Percentiles rank a stretch among this genome's conserved stretches.
Evolutionary conservation across 2,888 invertebrate genomes (phyloP).

Genomic region (Chloroclystis v-ata): DNA sequence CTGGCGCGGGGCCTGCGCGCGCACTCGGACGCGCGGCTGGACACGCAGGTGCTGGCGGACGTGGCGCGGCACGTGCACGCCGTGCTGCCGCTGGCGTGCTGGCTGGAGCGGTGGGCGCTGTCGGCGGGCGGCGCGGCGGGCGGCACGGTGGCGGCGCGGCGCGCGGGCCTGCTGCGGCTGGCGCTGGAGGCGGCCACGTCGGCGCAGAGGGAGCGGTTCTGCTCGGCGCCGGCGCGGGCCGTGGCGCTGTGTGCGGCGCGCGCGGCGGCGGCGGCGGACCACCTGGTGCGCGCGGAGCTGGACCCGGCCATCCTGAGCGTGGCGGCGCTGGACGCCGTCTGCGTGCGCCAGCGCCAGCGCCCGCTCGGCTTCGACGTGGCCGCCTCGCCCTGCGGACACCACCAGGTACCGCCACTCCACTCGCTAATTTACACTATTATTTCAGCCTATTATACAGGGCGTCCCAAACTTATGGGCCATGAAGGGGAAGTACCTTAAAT

Average conservation of each 20-base stretch:
- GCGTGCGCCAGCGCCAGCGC: conserved; percentile 90
- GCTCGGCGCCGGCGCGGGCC: conserved; percentile 89
- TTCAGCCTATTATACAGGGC: too few species aligned
- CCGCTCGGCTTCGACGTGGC: conserved; percentile 94
- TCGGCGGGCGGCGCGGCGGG: conserved; percentile 32
- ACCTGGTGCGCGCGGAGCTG: conserved; percentile 66
- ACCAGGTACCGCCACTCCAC: conserved; percentile 92
- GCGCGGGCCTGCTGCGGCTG: conserved; percentile 84
- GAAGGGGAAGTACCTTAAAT: too few species aligned
- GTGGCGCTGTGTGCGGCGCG: conserved; percentile 85
- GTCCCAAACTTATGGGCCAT: too few species aligned
- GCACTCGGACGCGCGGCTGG: conserved; percentile 83
- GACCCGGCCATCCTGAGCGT: conserved; percentile 96
- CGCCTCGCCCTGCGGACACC: conserved; percentile 87
- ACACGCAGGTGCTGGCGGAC: conserved; percentile 89
- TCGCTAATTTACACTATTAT: too few species aligned
- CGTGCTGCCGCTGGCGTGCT: conserved; percentile 92
- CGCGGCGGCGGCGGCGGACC: conserved; percentile 88
- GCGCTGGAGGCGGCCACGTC: conserved; percentile 92
- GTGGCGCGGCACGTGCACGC: conserved; percentile 90
- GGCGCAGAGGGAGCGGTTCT: conserved; percentile 94
- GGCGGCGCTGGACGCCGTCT: conserved; percentile 91
- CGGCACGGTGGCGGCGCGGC: conserved; percentile 45
- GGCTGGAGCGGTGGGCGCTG: conserved; percentile 85
- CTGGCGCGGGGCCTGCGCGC: conserved; percentile 87